Percentiles rank a stretch among this genome's conserved stretches.
These are phyloP conservation scores for Coccyzus lansbergi DNA, from an alignment of 2,797 vertebrate genomes.

Conservation along the genomic window DNA sequence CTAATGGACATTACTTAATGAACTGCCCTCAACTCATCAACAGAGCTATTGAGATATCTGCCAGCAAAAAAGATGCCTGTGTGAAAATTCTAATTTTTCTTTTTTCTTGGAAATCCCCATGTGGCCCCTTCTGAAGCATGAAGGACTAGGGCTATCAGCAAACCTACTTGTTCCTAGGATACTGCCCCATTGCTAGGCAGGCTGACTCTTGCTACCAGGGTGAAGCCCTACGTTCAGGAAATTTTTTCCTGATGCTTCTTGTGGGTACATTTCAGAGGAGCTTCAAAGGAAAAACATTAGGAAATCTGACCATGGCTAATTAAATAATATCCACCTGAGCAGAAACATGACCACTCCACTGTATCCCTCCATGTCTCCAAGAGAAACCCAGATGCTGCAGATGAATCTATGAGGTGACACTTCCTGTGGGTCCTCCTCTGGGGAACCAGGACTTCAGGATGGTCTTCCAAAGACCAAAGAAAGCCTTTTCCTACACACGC, in stretches of 20 bases:
- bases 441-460: neutral
- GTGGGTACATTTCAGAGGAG: neutral
- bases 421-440: neutral
- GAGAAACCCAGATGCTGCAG: neutral
- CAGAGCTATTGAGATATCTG: neutral
- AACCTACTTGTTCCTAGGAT: neutral
- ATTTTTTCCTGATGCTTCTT: neutral
- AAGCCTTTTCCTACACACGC: neutral
- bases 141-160: neutral
- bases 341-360: neutral
- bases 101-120: neutral
- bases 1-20: neutral
- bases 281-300: neutral
- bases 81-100: neutral
- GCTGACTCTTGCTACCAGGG: neutral
- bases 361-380: fast-evolving
- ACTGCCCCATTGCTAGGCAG: neutral
- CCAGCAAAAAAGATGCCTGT: neutral
- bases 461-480: neutral
- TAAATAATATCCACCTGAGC: neutral
- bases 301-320: neutral
- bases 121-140: neutral
- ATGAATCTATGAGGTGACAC: fast-evolving
- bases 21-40: neutral
- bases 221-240: neutral